These are phyloP conservation scores for Caranx melampygus DNA, from an alignment of 2,113 vertebrate species.

Conservation along the genomic window DNA sequence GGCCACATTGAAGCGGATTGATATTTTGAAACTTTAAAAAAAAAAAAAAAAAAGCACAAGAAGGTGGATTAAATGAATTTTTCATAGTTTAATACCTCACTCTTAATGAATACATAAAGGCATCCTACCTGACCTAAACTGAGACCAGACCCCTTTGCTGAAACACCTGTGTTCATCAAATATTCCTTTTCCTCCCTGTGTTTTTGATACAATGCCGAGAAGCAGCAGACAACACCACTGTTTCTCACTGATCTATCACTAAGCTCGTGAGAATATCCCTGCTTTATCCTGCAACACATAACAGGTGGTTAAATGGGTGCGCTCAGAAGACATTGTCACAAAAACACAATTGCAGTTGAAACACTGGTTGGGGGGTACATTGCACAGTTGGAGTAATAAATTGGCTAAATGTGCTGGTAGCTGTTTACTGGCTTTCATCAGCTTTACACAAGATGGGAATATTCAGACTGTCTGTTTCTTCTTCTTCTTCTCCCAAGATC, in stretches of 20 bases:
- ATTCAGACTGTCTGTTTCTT: background rate
- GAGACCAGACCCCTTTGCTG: background rate
- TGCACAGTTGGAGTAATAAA: slow-evolving; percentile 2
- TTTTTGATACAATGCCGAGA: background rate
- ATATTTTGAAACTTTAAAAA: background rate
- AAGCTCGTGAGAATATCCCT: background rate
- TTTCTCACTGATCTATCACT: background rate
- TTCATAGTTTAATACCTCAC: slow-evolving; percentile 1
- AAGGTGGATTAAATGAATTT: background rate
- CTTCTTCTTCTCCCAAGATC: background rate
- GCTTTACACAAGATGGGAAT: background rate
- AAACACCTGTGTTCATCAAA: background rate
- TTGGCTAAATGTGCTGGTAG: background rate
- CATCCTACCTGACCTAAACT: background rate
- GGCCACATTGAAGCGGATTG: background rate
- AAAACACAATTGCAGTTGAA: background rate
- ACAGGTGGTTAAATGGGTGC: background rate
- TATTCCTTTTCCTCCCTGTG: background rate
- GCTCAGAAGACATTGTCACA: background rate
- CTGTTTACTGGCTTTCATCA: slow-evolving; percentile 6
- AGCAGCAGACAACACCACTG: background rate
- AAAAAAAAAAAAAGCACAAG: background rate
- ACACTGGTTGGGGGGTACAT: background rate
- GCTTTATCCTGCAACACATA: background rate
- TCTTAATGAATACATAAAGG: slow-evolving; percentile 4